Conservation (phyloP, 2,888 invertebrate genomes). For the Gonocerus acuteangulatus region DNA sequence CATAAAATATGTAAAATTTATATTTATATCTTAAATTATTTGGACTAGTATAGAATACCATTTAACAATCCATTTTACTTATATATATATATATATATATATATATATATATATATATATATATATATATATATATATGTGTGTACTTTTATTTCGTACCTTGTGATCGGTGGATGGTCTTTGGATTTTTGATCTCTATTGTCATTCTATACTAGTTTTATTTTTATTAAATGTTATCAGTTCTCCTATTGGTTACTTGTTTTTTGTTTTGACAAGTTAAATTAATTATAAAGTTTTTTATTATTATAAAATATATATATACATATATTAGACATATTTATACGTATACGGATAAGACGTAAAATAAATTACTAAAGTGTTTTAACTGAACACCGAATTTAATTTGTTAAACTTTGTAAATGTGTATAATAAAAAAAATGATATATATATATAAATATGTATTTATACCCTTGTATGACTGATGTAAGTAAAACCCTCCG, state of each 20-base stretch:
- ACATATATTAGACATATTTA: not conserved
- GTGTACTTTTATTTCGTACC: too few relatives aligned
- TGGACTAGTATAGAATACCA: too few relatives aligned
- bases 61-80: too few relatives aligned
- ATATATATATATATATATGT: too few relatives aligned
- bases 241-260: too few relatives aligned
- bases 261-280: too few relatives aligned
- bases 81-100: too few relatives aligned
- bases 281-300: too few relatives aligned
- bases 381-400: conserved; percentile 13
- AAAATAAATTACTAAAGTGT: conserved; percentile 4
- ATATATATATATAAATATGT: conserved; percentile 1
- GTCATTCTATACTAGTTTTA: conserved; percentile 4
- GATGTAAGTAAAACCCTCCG: conserved; percentile 15
- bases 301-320: too few relatives aligned
- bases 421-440: conserved; percentile 7
- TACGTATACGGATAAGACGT: conserved; percentile 2
- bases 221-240: not conserved
- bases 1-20: too few relatives aligned
- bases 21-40: too few relatives aligned
- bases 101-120: too few relatives aligned
- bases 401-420: conserved; percentile 16
- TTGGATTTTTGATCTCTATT: conserved; percentile 12
- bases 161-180: conserved; percentile 2
- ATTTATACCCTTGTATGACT: conserved; percentile 13